Conservation (phyloP, 2,797 vertebrate species). For the Hozukius guyotensis region DNA sequence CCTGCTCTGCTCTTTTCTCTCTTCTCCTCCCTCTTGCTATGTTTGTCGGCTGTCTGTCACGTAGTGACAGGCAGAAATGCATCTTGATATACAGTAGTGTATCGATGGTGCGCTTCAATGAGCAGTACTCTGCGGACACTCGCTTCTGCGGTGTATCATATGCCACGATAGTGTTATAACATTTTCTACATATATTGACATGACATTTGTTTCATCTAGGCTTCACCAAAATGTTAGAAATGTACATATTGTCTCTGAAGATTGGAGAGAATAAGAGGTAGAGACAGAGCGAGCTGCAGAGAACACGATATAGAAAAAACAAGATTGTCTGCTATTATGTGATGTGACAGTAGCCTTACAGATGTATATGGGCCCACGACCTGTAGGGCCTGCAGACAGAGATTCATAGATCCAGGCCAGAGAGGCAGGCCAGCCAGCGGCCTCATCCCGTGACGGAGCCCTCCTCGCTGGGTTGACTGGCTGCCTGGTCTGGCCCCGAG, state of each 20-base stretch:
- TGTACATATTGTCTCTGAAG: not conserved
- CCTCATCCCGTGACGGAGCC: conserved; percentile 63
- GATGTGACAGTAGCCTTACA: conserved; percentile 78
- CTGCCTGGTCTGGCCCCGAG: conserved; percentile 64
- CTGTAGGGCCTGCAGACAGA: conserved; percentile 58
- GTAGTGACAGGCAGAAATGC: conserved; percentile 49
- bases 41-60: conserved; percentile 55
- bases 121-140: not conserved
- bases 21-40: conserved; percentile 35
- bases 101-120: conserved; percentile 13
- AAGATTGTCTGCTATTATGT: conserved; percentile 57
- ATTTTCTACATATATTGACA: not conserved
- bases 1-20: conserved; percentile 69
- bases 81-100: conserved; percentile 33
- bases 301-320: conserved; percentile 11
- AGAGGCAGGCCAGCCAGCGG: conserved; percentile 59
- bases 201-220: not conserved
- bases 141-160: not conserved
- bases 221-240: not conserved
- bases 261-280: not conserved
- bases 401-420: conserved; percentile 63
- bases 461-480: conserved; percentile 63
- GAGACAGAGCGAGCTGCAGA: conserved; percentile 21
- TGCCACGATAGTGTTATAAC: not conserved
- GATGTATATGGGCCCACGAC: conserved; percentile 47